Evolutionary conservation across 1,140 invertebrate genomes (phyloP), one percentile per base, ranked within the genome.

Genomic region (Brachionus asplanchnoidis): DNA sequence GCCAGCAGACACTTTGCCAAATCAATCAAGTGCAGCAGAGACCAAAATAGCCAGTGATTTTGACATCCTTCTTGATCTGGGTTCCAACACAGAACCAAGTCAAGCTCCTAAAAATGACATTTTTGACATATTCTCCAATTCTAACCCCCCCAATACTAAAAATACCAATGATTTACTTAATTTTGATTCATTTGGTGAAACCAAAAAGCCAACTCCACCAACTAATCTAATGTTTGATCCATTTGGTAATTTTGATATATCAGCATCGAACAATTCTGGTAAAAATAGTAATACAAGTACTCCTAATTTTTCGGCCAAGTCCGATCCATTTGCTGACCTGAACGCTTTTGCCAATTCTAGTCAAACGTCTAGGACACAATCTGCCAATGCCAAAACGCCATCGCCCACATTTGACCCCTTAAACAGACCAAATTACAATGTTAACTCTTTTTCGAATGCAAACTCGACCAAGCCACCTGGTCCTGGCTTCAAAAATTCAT

Each of bases 281-380:
- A 14, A 11, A 60, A 82, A 65, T 14, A 82, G 32, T 68, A 36
- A 44, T 68, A 14, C 50, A 42, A 60, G 8, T 23, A 50, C 17
- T 12, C 17, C 79, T 65, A 65, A 26, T 82, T 12, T 28, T 26
- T 44, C 28, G 4, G 79, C 53, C 6, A 82, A 65, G 17, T 28
- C 40, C 3, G 79, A 82, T 40, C 79, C 79, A 14, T 82, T 82
- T 44, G 79, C 79, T 20, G 65, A 82, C 14, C 60, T 82, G 14
- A 36, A 36, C 26, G 9, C 79, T 26, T 82, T 82, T 68, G 26
- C 17, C 9, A 68, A 14, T 28, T 36, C 79, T 32, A 50, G 44
- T 53, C 78, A 80, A 23, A 32, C 20, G 0, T 26, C 42, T 28
- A 66, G 40, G n/a, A 26, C 53, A 26, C 79, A 82, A 44, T 68